A percentile compares a stretch with the other conserved stretches of the same genome.
These are phyloP conservation scores for Brenthis ino DNA, from an alignment of 2,888 invertebrate genomes.

Conservation along the genomic window DNA sequence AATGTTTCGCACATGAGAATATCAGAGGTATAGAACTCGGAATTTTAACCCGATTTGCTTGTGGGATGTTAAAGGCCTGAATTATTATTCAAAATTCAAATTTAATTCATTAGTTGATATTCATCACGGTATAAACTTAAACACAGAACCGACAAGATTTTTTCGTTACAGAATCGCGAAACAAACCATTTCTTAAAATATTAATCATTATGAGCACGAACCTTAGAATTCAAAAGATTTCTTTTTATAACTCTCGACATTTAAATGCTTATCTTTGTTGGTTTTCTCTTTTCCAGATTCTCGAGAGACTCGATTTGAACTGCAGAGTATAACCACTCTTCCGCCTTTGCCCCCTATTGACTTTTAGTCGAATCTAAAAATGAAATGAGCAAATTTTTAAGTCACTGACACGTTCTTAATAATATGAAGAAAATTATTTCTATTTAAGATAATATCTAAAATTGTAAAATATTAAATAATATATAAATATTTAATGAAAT, in stretches of 20 bases:
- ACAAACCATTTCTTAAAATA: slow-evolving; percentile 33
- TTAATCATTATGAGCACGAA: slow-evolving; percentile 37
- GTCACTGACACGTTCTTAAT: not conserved
- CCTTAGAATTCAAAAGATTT: slow-evolving; percentile 37
- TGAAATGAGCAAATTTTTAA: slow-evolving; percentile 13
- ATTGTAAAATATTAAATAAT: no score
- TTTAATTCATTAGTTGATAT: slow-evolving; percentile 21
- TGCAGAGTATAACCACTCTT: slow-evolving; percentile 53
- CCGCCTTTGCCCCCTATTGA: slow-evolving; percentile 62
- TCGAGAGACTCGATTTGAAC: slow-evolving; percentile 56
- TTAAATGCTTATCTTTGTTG: slow-evolving; percentile 41
- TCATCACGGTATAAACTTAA: slow-evolving; percentile 19
- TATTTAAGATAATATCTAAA: no score
- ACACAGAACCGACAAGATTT: slow-evolving; percentile 18
- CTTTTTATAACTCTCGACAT: slow-evolving; percentile 34
- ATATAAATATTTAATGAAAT: no score
- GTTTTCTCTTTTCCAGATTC: slow-evolving; percentile 51
- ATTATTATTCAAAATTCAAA: not conserved
- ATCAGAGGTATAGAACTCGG: no score
- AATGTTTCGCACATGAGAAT: no score
- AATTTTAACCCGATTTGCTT: no score
- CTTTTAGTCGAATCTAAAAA: slow-evolving; percentile 47
- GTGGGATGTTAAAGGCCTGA: no score
- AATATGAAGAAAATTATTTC: not conserved
- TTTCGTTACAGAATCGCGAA: slow-evolving; percentile 29